A percentile compares a stretch with the other conserved stretches of the same genome.
Conservation (phyloP, 2,888 invertebrate species). For the Reticulitermes lucifugus region DNA sequence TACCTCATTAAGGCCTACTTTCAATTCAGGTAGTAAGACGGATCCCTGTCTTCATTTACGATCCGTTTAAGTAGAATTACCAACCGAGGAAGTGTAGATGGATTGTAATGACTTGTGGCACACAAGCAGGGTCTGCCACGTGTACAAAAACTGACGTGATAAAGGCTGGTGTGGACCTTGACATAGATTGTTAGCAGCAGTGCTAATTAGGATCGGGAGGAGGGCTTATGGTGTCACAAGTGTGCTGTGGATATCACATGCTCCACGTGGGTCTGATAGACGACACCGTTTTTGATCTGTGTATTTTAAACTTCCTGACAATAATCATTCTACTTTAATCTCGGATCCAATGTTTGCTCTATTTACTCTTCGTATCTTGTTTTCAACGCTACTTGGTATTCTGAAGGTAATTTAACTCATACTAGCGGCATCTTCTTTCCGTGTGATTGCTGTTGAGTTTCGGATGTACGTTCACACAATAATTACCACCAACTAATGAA, state of each 20-base stretch:
- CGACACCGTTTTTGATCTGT: neutral
- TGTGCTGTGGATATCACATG: neutral
- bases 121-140: neutral
- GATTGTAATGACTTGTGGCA: neutral
- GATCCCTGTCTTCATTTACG: too few species aligned
- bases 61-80: too few species aligned
- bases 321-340: neutral
- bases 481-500: too few species aligned
- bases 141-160: neutral
- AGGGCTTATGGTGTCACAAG: neutral
- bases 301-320: conserved; percentile 4
- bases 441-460: too few species aligned
- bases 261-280: neutral
- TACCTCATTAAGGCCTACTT: too few species aligned
- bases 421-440: too few species aligned
- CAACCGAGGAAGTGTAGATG: too few species aligned
- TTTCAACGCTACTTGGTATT: neutral
- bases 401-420: too few species aligned
- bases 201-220: neutral
- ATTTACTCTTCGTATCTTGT: conserved; percentile 16
- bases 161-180: neutral
- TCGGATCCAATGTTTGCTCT: neutral
- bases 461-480: too few species aligned
- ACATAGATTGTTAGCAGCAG: neutral
- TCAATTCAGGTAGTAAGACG: too few species aligned